phyloP scores from a whole-genome alignment of 2,113 vertebrate genomes.

The Nannospalax galili region DNA sequence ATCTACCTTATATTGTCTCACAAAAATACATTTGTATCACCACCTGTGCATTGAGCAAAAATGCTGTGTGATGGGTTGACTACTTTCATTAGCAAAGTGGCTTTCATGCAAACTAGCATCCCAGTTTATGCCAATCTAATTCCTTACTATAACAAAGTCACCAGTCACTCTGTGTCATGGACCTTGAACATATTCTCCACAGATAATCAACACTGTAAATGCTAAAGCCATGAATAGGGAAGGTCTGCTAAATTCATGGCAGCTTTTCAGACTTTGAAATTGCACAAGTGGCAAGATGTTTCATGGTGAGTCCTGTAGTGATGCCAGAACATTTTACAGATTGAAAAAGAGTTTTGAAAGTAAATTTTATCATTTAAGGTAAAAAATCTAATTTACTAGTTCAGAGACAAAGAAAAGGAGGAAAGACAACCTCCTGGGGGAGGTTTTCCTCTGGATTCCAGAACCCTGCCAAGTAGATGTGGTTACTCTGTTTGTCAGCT shows the following conservation, averaged over 20 bases:
- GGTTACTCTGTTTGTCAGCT: neutral
- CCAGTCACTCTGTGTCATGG: neutral
- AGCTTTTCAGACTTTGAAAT: slow-evolving; percentile 44
- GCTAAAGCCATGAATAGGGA: neutral
- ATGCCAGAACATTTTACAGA: slow-evolving; percentile 30
- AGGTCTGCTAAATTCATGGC: neutral
- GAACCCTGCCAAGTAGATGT: neutral
- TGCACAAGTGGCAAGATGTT: slow-evolving; percentile 4
- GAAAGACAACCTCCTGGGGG: neutral
- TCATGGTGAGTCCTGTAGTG: slow-evolving; percentile 39
- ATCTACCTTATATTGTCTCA: neutral
- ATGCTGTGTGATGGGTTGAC: neutral
- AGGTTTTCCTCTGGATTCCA: neutral
- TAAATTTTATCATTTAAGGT: slow-evolving; percentile 58
- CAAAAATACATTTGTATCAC: neutral
- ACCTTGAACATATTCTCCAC: neutral
- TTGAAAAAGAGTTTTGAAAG: slow-evolving; percentile 53
- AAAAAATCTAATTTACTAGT: slow-evolving; percentile 43
- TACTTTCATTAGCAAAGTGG: slow-evolving; percentile 39
- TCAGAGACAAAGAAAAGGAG: slow-evolving; percentile 32
- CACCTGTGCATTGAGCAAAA: neutral
- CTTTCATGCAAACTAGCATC: slow-evolving; percentile 27
- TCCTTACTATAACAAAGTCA: neutral
- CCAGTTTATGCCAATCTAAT: neutral
- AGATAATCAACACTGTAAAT: neutral